Evolutionary conservation across 2,888 invertebrate species (phyloP), one percentile per base, ranked within the genome.

Genomic region (Chrysolina oricalcia): DNA sequence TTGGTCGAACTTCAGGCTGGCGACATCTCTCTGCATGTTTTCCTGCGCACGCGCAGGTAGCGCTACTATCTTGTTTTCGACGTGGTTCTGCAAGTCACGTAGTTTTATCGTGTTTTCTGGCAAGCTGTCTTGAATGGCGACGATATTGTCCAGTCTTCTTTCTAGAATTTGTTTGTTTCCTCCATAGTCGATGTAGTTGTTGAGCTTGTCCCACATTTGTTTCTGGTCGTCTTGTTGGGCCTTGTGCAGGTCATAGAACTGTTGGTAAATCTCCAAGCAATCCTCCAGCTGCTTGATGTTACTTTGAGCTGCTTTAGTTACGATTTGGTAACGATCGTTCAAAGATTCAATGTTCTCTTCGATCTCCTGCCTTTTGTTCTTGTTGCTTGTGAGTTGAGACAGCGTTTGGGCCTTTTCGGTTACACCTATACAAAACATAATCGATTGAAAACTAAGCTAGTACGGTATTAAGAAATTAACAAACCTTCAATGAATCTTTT

Each of bases 221-320:
- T 97, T 97, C 84, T 97, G 96, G 88, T 96, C 95, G 84, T 97
- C 97, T 89, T 96, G 96, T 80, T 96, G 94, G 0, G 94, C 92
- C 86, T 96, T 96, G 82, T 96, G 95, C 72, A 96, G 91, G 83
- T 96, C 96, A 80, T 94, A 93, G 86, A 97, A 97, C 84, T 95
- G 95, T 86, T 96, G 96, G 85, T 96, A 95, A 9, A 94, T 92
- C 74, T 97, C 96, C 69, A 94, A 91, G 0, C 93, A 92, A 76
- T 91, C 92, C 86, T 97, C 97, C 70, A 96, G 90, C 82, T 94
- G 93, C 43, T 92, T 91, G 53, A 96, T 93, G 17, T 94, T 90
- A 46, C 91, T 91, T 70, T 93, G 91, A 43, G 95, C 91, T 73
- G 92, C 91, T 76, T 92, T 92, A 0, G 92, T 91, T 5, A 97